A percentile compares a stretch with the other conserved stretches of the same genome.
Evolutionary conservation across 2,888 invertebrate species (phyloP).

Genomic region (Agriopis aurantiaria): DNA sequence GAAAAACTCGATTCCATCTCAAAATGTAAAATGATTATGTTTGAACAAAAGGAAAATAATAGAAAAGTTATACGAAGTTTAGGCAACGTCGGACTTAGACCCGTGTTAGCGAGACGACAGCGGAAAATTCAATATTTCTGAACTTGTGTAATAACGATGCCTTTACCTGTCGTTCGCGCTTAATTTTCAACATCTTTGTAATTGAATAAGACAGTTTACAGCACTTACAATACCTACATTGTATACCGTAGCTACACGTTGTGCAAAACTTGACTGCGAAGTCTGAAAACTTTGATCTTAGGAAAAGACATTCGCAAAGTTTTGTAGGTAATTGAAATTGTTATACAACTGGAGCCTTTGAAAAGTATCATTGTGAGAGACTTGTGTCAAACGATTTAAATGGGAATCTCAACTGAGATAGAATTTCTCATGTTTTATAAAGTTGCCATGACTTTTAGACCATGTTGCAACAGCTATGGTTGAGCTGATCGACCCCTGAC

Average conservation of each 20-base stretch:
- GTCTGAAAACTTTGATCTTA: constrained; percentile 27
- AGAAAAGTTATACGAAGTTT: constrained; percentile 40
- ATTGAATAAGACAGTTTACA: constrained; percentile 29
- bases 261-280: not conserved
- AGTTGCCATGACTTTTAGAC: not conserved
- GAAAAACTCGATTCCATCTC: constrained; percentile 16
- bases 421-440: not conserved
- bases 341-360: constrained; percentile 17
- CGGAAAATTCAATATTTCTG: constrained; percentile 41
- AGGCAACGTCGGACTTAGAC: constrained; percentile 30
- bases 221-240: constrained; percentile 7
- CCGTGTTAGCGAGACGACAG: constrained; percentile 43
- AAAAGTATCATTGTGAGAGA: constrained; percentile 21
- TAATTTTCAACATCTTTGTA: constrained; percentile 37
- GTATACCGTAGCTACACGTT: not conserved
- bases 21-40: constrained; percentile 38
- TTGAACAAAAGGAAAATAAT: constrained; percentile 40
- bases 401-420: not conserved
- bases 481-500: too few relatives aligned
- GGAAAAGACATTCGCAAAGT: constrained; percentile 29
- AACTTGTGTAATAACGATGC: constrained; percentile 44
- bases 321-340: constrained; percentile 24
- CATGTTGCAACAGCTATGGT: too few relatives aligned
- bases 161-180: constrained; percentile 34
- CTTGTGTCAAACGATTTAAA: constrained; percentile 17